Conservation (phyloP, 1,140 invertebrate genomes). For the Samia ricini region DNA sequence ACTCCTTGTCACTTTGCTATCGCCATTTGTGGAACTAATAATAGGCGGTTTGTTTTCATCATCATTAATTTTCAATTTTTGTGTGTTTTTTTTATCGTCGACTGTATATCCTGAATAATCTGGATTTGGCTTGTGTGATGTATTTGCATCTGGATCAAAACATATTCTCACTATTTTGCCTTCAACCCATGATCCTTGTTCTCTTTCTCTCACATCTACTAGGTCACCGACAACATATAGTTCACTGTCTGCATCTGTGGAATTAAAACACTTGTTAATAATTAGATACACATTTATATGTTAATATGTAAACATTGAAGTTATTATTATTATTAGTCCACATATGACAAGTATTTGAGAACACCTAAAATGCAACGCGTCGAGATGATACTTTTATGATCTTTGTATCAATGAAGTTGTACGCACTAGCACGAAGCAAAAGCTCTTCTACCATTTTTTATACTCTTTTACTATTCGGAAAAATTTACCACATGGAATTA, state of each 20-base stretch:
- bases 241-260: constrained; percentile 74
- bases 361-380: too few species aligned
- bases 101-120: background rate
- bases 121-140: background rate
- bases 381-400: too few species aligned
- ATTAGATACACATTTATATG: too few species aligned
- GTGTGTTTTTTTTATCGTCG: constrained; percentile 3
- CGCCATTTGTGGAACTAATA: constrained; percentile 17
- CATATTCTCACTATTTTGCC: constrained; percentile 76
- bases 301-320: too few species aligned
- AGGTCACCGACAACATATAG: constrained; percentile 84
- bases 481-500: too few species aligned
- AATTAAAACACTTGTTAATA: constrained; percentile 16
- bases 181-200: constrained; percentile 82
- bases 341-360: too few species aligned
- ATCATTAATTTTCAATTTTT: constrained; percentile 26
- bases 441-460: too few species aligned
- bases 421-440: too few species aligned
- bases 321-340: too few species aligned
- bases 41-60: constrained; percentile 40
- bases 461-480: too few species aligned
- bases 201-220: constrained; percentile 82
- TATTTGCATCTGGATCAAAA: constrained; percentile 29
- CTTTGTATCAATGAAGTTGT: too few species aligned
- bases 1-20: constrained; percentile 32